A percentile compares a stretch with the other conserved stretches of the same genome.
Conservation (phyloP, 2,797 vertebrate genomes). For the Cygnus olor region DNA sequence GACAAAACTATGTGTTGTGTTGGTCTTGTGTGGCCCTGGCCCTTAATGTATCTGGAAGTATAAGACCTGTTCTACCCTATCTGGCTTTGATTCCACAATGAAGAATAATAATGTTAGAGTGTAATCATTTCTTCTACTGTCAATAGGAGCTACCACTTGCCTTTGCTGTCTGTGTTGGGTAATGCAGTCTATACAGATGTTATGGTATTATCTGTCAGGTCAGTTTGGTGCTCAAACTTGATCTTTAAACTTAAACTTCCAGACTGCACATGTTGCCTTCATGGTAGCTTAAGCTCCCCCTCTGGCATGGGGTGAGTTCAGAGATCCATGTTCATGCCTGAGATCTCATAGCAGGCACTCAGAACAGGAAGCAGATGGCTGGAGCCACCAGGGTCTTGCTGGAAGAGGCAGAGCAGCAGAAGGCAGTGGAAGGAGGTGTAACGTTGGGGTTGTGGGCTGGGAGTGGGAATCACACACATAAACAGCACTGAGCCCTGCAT, state of each 20-base stretch:
- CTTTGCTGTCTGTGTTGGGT: neutral
- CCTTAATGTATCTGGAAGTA: neutral
- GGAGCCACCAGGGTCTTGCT: rapidly evolving
- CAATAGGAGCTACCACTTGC: neutral
- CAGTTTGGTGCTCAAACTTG: rapidly evolving
- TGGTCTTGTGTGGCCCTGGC: neutral
- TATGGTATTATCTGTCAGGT: neutral
- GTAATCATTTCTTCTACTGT: neutral
- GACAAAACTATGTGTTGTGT: neutral
- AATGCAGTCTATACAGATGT: neutral
- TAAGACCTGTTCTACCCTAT: neutral
- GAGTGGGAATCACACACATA: neutral
- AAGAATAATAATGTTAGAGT: neutral
- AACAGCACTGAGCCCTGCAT: neutral
- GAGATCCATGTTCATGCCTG: neutral
- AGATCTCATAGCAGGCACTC: neutral
- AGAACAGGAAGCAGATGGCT: neutral
- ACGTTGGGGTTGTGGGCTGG: neutral
- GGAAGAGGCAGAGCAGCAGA: neutral
- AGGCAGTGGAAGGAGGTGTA: rapidly evolving
- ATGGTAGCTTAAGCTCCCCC: neutral
- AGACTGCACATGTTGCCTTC: neutral
- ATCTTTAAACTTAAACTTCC: neutral
- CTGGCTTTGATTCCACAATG: neutral
- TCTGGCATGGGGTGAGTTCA: neutral